Evolutionary conservation across 2,113 vertebrate genomes (phyloP).

Genomic region (Oxyura jamaicensis): DNA sequence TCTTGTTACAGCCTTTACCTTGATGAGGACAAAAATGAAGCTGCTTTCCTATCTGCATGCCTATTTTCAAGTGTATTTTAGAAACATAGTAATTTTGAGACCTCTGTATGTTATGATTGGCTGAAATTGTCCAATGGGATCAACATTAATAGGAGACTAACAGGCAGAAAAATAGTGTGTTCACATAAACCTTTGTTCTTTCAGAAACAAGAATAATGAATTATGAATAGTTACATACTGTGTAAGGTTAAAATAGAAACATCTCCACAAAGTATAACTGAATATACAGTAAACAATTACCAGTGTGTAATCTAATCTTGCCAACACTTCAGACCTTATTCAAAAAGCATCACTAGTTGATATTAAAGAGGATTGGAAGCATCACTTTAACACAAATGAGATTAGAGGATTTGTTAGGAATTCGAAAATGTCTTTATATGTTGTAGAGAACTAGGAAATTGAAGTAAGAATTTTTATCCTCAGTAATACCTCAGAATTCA

Average conservation of each 20-base stretch:
- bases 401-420: not conserved
- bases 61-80: not conserved
- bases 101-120: not conserved
- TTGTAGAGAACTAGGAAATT: not conserved
- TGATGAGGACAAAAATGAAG: not conserved
- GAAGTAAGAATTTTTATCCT: not conserved
- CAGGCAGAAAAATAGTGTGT: not conserved
- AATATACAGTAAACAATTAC: not conserved
- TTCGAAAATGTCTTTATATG: not conserved
- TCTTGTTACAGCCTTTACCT: not conserved
- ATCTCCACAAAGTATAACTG: not conserved
- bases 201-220: not conserved
- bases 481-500: not conserved
- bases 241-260: not conserved
- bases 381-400: not conserved
- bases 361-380: not conserved
- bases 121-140: not conserved
- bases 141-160: not conserved
- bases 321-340: not conserved
- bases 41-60: not conserved
- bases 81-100: not conserved
- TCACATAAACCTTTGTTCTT: not conserved
- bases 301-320: not conserved
- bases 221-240: not conserved
- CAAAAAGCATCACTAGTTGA: not conserved